Base-by-base conservation (phyloP, 2,797 vertebrate genomes). In the Peromyscus aztecus region DNA sequence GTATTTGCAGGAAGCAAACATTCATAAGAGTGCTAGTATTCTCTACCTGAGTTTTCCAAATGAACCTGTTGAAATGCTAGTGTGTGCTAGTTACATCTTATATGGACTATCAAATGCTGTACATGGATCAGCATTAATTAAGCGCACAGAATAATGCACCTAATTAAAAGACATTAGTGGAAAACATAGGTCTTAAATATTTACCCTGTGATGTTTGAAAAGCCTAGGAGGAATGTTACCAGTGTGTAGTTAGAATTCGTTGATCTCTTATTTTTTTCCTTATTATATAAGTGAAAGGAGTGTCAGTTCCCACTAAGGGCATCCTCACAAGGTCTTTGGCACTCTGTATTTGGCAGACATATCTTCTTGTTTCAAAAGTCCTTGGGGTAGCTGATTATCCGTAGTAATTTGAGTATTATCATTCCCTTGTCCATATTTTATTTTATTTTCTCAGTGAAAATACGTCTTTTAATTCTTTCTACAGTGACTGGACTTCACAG, bases 171-270 rank as follows among this genome's bases (percentile, higher is more conserved):
- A 83, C 75, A 82, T 83, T 90, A 95, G n/a, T 94, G 69, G 75
- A 90, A 97, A 92, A 89, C 73, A 90, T 2, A 67, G 46, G 78
- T 82, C 43, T 94, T 95, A 96, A 93, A 91, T 73, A 96, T 96
- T 91, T 96, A 91, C 40, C 61, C 96, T 84, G n/a, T 40, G 2
- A 82, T 76, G 40, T 82, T 78, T 90, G 55, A 82, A 75, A 81
- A 95, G 95, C 65, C 43, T 73, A 69, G 93, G 86, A 93, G 34
- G 63, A 67, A 91, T 67, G 89, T 52, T 85, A 29, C 89, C 83
- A 75, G 75, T 85, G 81, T 61, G n/a, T 17, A n/a, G 10, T 71
- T 29, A 93, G 76, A 94, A 96, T 80, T 63, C 76, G 52, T 43
- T 80, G 69, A 2, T 1, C 2, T 52, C 75, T 67, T 75, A 78